Conservation (phyloP, 1,140 invertebrate genomes). For the Lepidostoma basale region DNA sequence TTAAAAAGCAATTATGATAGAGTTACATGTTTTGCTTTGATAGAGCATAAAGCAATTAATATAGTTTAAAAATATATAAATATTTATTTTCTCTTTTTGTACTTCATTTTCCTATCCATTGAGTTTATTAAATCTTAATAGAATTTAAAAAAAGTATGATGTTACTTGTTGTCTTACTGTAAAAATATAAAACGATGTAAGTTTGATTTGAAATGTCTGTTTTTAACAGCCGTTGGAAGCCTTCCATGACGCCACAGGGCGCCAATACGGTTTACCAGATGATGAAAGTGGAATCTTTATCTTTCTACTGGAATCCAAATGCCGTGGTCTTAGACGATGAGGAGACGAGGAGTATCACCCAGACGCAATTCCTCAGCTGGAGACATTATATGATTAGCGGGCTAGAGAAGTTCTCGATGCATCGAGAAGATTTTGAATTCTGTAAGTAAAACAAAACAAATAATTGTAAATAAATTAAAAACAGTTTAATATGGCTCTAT, state of each 20-base stretch:
- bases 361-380: slow-evolving; percentile 68
- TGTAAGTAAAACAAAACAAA: slow-evolving; percentile 61
- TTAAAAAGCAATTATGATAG: too few relatives aligned
- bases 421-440: slow-evolving; percentile 75
- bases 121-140: too few relatives aligned
- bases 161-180: too few relatives aligned
- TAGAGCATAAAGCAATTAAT: too few relatives aligned
- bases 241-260: slow-evolving; percentile 66
- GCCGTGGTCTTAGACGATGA: slow-evolving; percentile 59
- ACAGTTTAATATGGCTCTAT: background rate
- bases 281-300: slow-evolving; percentile 76
- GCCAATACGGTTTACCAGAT: slow-evolving; percentile 77
- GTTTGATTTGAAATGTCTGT: too few relatives aligned
- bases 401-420: slow-evolving; percentile 77
- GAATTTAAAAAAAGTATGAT: too few relatives aligned
- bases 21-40: too few relatives aligned
- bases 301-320: slow-evolving; percentile 77
- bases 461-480: background rate
- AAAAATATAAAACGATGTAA: too few relatives aligned
- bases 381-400: slow-evolving; percentile 73
- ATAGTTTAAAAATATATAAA: too few relatives aligned
- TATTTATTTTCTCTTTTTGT: too few relatives aligned
- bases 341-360: slow-evolving; percentile 61
- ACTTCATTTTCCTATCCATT: too few relatives aligned
- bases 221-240: slow-evolving; percentile 77